Evolutionary conservation across 2,113 vertebrate species (phyloP), one percentile per base, ranked within the genome.

Genomic region (Heliornis fulica): DNA sequence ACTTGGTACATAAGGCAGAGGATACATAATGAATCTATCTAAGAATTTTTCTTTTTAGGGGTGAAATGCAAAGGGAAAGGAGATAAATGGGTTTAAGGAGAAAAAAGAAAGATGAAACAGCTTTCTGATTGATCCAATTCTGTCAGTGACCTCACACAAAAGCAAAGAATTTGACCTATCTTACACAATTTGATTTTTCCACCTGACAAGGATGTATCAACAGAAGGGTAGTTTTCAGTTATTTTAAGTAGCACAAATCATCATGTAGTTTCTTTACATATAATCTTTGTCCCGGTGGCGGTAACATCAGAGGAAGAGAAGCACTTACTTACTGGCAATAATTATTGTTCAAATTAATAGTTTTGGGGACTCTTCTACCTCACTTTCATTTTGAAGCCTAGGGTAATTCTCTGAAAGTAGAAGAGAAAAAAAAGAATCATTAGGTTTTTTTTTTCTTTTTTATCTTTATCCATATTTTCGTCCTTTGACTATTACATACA

Each of bases 341-440:
- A 68, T 68, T 90, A 68, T 7, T 61, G 31, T 48, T 88, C 88
- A 87, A 14, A 66, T 89, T 78, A 87, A 72, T 45, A 76, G 6
- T 79, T 76, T 9, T 2, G 20, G 15, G 28, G 53, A 92, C n/a
- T 83, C 87, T 60, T 94, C 94, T 85, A 94, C 66, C 66, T 96
- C 75, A 76, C 53, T 85, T 93, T 76, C 96, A 97, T 96, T 80
- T 94, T 95, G 90, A 94, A 90, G 53, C 61, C 46, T 28, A 60
- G 69, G 69, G 70, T 32, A 88, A 79, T 56, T 45, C 32, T 76
- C 90, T 97, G 90, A 85, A 95, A 96, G 63, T 2, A 85, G 28
- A 93, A 91, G 19, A 85, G 20, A n/a, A 91, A 87, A 95, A 95
- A 71, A 8, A 64, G 9, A 5, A 64, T 51, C 7, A 57, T 95